A percentile compares a stretch with the other conserved stretches of the same genome.
Conservation (phyloP, 2,113 vertebrate genomes). For the Nansenia antarctica region DNA sequence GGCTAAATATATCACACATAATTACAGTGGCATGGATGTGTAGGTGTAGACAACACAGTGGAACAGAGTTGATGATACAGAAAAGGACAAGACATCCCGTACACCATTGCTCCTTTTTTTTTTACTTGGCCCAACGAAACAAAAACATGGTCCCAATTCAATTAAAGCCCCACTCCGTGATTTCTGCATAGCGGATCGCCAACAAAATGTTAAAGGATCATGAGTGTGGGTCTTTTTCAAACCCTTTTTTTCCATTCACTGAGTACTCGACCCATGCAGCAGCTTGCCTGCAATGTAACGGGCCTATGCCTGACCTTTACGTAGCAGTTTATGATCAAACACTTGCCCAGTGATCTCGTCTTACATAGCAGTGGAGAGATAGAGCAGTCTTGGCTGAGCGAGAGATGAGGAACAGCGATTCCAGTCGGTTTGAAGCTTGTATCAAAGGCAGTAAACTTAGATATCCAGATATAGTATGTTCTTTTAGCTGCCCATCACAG, state of each 20-base stretch:
- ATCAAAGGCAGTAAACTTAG: background rate
- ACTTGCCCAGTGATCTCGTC: background rate
- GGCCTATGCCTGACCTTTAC: too few species aligned
- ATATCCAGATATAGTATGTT: background rate
- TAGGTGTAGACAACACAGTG: conserved; percentile 4
- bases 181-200: too few species aligned
- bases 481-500: background rate
- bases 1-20: conserved; percentile 10
- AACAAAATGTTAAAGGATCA: too few species aligned
- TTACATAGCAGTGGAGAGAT: background rate
- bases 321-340: background rate
- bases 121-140: background rate
- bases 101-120: too few species aligned
- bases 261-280: too few species aligned
- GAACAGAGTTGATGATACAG: too few species aligned
- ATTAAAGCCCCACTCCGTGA: too few species aligned
- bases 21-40: conserved; percentile 14
- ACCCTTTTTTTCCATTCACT: too few species aligned
- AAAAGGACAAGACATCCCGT: too few species aligned
- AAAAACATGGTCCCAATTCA: too few species aligned
- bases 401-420: background rate
- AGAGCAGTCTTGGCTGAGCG: background rate
- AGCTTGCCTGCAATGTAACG: too few species aligned
- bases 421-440: background rate
- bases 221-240: background rate